Evolutionary conservation across 1,140 invertebrate species (phyloP), one percentile per base, ranked within the genome.

Genomic region (Lucilia sericata): DNA sequence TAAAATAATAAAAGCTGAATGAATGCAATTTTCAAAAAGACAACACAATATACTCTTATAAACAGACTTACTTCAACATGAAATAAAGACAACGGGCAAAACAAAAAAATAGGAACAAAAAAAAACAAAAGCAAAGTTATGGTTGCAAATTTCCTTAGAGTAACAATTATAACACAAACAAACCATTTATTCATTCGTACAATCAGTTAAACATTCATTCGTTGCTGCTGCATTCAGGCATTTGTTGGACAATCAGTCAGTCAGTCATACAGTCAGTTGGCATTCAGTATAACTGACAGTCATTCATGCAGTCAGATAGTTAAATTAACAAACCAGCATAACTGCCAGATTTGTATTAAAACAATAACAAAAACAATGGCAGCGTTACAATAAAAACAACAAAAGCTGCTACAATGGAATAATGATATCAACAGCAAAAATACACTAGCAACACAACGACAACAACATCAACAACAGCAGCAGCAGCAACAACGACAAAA

Each of bases 241-340:
- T 42, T 42, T 8, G 42, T 42, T 42, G 42, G 42, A 42, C 10
- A 55, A 14, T 55, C 49, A 49, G 49, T 49, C 13, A 49, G 49
- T 49, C 13, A 49, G 49, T 49, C 49, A 49, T 9, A 12, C 49
- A 49, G 49, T 49, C 49, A 49, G 49, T 49, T 49, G 13, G 25
- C 42, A 42, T 42, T 42, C 42, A 42, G 42, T 42, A 42, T 42
- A 8, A 10, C 10, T 42, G 51, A 0, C 51, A 55, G 9, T 13
- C 51, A 55, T 13, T n/a, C 51, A 55, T 17, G 4, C n/a, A 70
- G 65, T 60, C 55, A 19, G 21, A 70, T 70, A 70, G 65, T 70
- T 70, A 70, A 70, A 70, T 70, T 70, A 70, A 70, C 65, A 70
- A 70, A 70, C n/a, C 55, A 21, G 65, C 65, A 70, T 70, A 70